A percentile compares a stretch with the other conserved stretches of the same genome.
These are phyloP conservation scores for Sesia bembeciformis DNA, from an alignment of 2,888 invertebrate genomes.

Conservation along the genomic window DNA sequence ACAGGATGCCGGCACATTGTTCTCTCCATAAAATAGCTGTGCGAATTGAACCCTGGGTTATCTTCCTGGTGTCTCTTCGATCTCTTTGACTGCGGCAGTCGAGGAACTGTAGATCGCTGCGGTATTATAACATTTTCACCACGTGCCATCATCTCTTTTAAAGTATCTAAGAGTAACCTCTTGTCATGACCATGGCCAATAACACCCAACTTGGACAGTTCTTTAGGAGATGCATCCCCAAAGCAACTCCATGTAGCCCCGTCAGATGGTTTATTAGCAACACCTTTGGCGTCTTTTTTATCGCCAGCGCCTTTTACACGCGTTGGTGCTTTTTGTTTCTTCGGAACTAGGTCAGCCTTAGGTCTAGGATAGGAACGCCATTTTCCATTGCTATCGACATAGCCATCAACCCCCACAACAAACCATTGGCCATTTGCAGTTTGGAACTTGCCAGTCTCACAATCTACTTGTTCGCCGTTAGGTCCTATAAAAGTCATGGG, in stretches of 20 bases:
- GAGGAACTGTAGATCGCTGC: slow-evolving; percentile 26
- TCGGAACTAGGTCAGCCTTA: slow-evolving; percentile 8
- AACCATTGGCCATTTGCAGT: slow-evolving; percentile 37
- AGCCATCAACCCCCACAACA: slow-evolving; percentile 55
- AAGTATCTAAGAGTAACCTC: slow-evolving; percentile 33
- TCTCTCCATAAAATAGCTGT: slow-evolving; percentile 14
- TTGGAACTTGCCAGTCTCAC: slow-evolving; percentile 50
- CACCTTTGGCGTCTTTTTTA: slow-evolving; percentile 15
- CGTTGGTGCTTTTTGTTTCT: slow-evolving; percentile 8
- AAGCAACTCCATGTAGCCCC: slow-evolving; percentile 52
- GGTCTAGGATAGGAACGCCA: slow-evolving; percentile 44
- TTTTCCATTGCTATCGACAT: slow-evolving; percentile 36
- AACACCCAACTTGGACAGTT: slow-evolving; percentile 53
- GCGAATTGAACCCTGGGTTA: slow-evolving; percentile 6
- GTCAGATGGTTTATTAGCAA: slow-evolving; percentile 24
- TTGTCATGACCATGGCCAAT: slow-evolving; percentile 56
- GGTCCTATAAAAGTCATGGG: slow-evolving; percentile 50
- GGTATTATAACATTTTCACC: slow-evolving; percentile 46
- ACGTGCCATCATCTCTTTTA: slow-evolving; percentile 35
- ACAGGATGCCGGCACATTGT: slow-evolving; percentile 38
- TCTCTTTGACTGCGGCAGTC: slow-evolving; percentile 16
- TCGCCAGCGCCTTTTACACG: slow-evolving; percentile 8
- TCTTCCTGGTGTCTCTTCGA: slow-evolving; percentile 7
- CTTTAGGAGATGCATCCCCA: slow-evolving; percentile 39
- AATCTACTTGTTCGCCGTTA: slow-evolving; percentile 44